Evolutionary conservation across 1,140 invertebrate genomes (phyloP).

Genomic region (Octopus sinensis): DNA sequence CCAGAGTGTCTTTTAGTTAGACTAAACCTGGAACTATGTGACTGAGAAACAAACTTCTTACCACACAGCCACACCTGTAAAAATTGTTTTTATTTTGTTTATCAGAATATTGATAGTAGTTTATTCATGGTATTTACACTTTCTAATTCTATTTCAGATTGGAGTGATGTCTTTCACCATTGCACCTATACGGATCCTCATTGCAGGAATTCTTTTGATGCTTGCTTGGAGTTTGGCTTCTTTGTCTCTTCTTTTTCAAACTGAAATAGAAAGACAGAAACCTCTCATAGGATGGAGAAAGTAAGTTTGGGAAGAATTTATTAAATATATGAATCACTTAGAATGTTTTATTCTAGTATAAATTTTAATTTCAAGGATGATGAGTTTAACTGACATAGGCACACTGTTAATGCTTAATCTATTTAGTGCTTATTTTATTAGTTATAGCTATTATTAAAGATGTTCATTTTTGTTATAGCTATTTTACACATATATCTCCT

Average conservation of each 20-base stretch:
- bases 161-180: conserved; percentile 49
- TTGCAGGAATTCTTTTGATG: conserved; percentile 37
- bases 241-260: conserved; percentile 38
- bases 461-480: neutral
- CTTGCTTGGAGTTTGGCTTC: conserved; percentile 44
- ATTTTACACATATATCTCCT: neutral
- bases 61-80: too few species aligned
- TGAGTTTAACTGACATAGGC: too few species aligned
- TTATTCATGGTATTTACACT: too few species aligned
- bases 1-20: too few species aligned
- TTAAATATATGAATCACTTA: too few species aligned
- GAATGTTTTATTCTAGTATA: too few species aligned
- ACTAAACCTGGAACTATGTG: too few species aligned
- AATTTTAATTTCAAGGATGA: too few species aligned
- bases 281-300: conserved; percentile 51
- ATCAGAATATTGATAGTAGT: too few species aligned
- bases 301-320: conserved; percentile 32
- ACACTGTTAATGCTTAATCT: too few species aligned
- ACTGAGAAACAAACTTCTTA: too few species aligned
- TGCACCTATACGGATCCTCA: conserved; percentile 44
- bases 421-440: neutral
- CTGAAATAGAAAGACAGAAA: conserved; percentile 45
- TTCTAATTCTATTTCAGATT: conserved; percentile 38
- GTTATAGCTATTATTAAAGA: neutral
- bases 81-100: too few species aligned